Percentiles rank a stretch among this genome's conserved stretches.
Conservation (phyloP, 2,113 vertebrate genomes). For the Heptranchias perlo region DNA sequence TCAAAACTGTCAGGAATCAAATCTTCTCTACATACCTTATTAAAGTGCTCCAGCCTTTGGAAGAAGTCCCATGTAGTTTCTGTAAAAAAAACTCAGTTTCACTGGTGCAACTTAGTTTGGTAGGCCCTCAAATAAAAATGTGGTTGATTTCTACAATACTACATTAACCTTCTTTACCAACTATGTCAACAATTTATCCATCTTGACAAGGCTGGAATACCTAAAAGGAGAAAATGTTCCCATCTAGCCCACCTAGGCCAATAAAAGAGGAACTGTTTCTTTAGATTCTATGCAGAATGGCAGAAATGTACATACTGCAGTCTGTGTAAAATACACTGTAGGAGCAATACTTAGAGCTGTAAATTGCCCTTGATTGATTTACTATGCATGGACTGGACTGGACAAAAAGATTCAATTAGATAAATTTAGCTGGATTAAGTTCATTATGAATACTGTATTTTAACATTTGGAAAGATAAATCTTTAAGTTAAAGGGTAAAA, state of each 20-base stretch:
- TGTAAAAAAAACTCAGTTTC: slow-evolving; percentile 39
- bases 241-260: not conserved
- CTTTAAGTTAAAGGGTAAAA: not conserved
- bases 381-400: not conserved
- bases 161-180: slow-evolving; percentile 6
- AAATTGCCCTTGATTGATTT: not conserved
- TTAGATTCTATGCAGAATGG: not conserved
- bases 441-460: not conserved
- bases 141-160: slow-evolving; percentile 15
- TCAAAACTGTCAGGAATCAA: slow-evolving; percentile 32
- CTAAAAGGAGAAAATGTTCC: not conserved
- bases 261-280: slow-evolving; percentile 12
- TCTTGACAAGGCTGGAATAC: slow-evolving; percentile 5
- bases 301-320: not conserved
- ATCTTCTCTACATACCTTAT: slow-evolving; percentile 38
- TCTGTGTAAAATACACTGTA: not conserved
- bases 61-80: slow-evolving; percentile 37
- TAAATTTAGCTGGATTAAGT: not conserved
- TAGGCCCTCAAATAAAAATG: slow-evolving; percentile 31
- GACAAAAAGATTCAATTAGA: not conserved
- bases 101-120: slow-evolving; percentile 35
- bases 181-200: not conserved
- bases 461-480: not conserved
- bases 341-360: not conserved
- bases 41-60: slow-evolving; percentile 37